A percentile compares a stretch with the other conserved stretches of the same genome.
These are phyloP conservation scores for Pao palembangensis DNA, from an alignment of 2,113 vertebrate genomes.

Conservation along the genomic window DNA sequence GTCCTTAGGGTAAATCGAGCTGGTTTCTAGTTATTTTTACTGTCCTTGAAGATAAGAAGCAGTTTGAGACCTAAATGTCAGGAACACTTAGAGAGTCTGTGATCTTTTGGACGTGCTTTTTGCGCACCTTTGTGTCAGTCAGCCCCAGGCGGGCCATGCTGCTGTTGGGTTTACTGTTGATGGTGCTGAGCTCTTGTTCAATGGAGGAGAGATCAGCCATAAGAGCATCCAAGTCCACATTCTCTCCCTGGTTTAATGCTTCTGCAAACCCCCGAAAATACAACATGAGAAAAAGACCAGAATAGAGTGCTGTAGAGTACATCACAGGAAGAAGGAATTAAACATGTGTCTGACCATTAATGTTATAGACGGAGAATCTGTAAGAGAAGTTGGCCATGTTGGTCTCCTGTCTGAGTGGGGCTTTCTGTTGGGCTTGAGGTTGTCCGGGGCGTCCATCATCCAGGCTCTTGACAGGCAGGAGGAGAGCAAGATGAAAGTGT, in stretches of 20 bases:
- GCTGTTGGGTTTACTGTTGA: constrained; percentile 80
- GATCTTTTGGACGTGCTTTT: too few species aligned
- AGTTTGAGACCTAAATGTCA: too few species aligned
- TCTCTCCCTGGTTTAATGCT: constrained; percentile 92
- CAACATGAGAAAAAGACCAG: not conserved
- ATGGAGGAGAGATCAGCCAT: constrained; percentile 98
- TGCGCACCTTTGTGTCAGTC: constrained; percentile 61
- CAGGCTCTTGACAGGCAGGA: constrained; percentile 77
- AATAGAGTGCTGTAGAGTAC: not conserved
- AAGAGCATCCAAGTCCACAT: constrained; percentile 93
- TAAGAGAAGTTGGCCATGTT: constrained; percentile 98
- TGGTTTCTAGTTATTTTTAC: too few species aligned
- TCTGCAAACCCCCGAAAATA: constrained; percentile 74
- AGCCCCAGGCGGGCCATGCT: constrained; percentile 71
- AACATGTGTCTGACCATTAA: constrained; percentile 82
- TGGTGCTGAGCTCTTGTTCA: constrained; percentile 93
- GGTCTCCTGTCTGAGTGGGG: constrained; percentile 90
- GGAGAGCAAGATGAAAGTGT: not conserved
- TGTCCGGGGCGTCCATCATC: constrained; percentile 84
- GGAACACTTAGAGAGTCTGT: too few species aligned
- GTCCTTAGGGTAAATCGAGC: too few species aligned
- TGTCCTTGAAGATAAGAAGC: too few species aligned
- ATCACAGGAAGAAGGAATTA: not conserved
- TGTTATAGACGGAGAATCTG: constrained; percentile 97
- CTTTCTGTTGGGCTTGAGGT: constrained; percentile 77